Percentiles rank a stretch among this genome's conserved stretches.
These are phyloP conservation scores for Ctenoplectra terminalis DNA, from an alignment of 1,140 invertebrate species.

Conservation along the genomic window DNA sequence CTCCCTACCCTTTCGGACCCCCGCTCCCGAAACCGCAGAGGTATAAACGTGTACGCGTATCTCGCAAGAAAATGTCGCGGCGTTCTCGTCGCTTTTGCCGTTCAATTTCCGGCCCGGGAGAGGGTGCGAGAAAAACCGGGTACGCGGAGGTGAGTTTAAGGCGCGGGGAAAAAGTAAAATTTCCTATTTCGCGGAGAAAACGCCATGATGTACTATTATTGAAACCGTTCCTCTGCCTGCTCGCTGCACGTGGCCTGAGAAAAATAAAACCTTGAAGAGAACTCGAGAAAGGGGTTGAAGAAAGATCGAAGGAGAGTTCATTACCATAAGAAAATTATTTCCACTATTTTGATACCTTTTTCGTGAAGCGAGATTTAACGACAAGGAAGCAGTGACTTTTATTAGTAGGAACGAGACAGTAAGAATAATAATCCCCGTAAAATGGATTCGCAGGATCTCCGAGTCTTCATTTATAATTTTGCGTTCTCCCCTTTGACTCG, in stretches of 20 bases:
- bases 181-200: constrained; percentile 52
- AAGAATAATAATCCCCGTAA: too few species aligned
- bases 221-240: constrained; percentile 51
- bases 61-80: constrained; percentile 22
- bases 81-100: constrained; percentile 23
- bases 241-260: constrained; percentile 4
- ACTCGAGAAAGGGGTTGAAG: neutral
- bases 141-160: neutral
- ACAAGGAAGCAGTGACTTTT: neutral
- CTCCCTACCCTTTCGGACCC: neutral
- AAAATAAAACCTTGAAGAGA: constrained; percentile 33
- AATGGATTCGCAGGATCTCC: neutral
- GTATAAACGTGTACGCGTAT: constrained; percentile 4
- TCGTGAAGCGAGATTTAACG: too few species aligned
- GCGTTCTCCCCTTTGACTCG: neutral
- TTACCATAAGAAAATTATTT: too few species aligned
- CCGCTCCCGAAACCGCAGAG: neutral
- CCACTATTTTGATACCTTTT: too few species aligned
- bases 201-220: constrained; percentile 66
- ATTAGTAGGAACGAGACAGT: neutral
- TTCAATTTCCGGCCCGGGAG: constrained; percentile 62
- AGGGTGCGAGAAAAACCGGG: constrained; percentile 25
- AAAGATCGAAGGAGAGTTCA: neutral
- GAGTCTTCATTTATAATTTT: constrained; percentile 16
- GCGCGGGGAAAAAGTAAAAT: constrained; percentile 41